phyloP scores from a whole-genome alignment of 2,888 invertebrate genomes.

The Celastrina argiolus region DNA sequence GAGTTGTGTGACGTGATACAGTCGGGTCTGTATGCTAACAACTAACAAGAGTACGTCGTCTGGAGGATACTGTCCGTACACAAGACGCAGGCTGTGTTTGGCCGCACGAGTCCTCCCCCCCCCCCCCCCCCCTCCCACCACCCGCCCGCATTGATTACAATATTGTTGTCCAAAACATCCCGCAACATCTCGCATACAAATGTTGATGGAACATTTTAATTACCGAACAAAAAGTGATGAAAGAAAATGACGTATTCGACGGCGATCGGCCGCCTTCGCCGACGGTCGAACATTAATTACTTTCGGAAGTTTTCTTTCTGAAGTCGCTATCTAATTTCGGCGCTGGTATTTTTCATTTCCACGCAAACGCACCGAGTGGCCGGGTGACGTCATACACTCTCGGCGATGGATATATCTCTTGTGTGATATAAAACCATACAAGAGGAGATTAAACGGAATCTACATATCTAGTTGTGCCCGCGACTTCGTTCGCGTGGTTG shows the following conservation, averaged over 20 bases:
- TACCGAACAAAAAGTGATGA: background rate
- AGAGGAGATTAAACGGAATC: too few relatives aligned
- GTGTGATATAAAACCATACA: too few relatives aligned
- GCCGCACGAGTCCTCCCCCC: too few relatives aligned
- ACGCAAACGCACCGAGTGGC: too few relatives aligned
- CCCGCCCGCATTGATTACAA: background rate
- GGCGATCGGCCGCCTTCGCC: background rate
- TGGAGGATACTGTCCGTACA: background rate
- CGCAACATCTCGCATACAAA: background rate
- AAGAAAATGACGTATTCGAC: background rate
- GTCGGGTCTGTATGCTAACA: background rate
- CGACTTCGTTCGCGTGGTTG: too few relatives aligned
- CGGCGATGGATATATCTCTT: too few relatives aligned
- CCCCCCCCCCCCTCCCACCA: background rate
- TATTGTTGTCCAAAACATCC: background rate
- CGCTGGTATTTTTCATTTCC: background rate
- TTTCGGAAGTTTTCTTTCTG: background rate
- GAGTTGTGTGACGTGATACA: background rate
- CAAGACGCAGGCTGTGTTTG: background rate
- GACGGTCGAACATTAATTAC: conserved; percentile 6
- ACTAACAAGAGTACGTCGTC: background rate
- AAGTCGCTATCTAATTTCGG: background rate
- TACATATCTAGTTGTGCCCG: too few relatives aligned
- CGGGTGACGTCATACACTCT: background rate
- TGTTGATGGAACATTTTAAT: conserved; percentile 1